Conservation (phyloP, 2,113 vertebrate species). For the Elaphurus davidianus region DNA sequence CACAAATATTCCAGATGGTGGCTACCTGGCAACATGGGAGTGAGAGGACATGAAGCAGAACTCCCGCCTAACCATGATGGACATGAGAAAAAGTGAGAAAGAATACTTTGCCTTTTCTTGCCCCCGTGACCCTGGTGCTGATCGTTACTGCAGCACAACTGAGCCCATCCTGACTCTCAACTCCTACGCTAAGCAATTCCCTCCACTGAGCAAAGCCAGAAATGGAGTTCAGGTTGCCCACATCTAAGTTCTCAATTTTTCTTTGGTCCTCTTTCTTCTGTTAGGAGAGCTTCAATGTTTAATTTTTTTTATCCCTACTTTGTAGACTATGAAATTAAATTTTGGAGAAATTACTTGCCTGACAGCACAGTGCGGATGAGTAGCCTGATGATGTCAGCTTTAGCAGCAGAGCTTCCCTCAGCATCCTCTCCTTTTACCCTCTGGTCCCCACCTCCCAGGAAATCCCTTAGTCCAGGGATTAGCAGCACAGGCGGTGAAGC, state of each 20-base stretch:
- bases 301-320: background rate
- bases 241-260: background rate
- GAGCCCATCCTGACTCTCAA: background rate
- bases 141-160: background rate
- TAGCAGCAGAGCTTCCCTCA: background rate
- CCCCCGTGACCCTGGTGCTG: too few relatives aligned
- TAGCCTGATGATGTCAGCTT: background rate
- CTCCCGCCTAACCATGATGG: fast-evolving
- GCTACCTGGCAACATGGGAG: too few relatives aligned
- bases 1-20: fast-evolving
- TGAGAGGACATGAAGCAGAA: background rate
- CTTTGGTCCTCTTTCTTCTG: background rate
- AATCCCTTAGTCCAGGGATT: background rate
- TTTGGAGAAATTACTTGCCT: background rate
- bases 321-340: background rate
- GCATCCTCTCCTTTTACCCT: background rate
- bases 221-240: background rate
- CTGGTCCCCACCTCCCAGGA: background rate
- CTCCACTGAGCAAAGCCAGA: background rate
- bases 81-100: background rate
- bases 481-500: background rate
- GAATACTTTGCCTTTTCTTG: fast-evolving
- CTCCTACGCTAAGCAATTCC: background rate
- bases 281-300: fast-evolving
- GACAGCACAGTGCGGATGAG: background rate